Percentiles rank a stretch among this genome's conserved stretches.
Evolutionary conservation across 2,113 vertebrate species (phyloP).

Genomic region (Rhipidura dahli): DNA sequence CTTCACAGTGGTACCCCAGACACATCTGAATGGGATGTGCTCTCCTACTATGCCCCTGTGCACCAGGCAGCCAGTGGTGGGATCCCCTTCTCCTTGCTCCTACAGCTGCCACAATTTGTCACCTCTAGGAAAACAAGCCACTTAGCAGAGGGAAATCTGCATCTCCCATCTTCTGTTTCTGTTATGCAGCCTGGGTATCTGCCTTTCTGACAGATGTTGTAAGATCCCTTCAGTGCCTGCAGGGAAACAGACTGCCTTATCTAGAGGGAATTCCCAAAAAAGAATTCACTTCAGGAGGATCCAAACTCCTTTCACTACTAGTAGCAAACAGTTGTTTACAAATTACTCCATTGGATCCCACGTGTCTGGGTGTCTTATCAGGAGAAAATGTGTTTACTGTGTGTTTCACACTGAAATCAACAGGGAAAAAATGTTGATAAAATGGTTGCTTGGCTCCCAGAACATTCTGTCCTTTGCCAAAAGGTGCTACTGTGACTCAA

Average conservation of each 20-base stretch:
- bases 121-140: not conserved
- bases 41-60: not conserved
- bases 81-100: not conserved
- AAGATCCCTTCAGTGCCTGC: not conserved
- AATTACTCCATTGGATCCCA: not conserved
- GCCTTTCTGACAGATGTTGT: not conserved
- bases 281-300: not conserved
- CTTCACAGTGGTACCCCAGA: fast-evolving
- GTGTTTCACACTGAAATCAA: not conserved
- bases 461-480: not conserved
- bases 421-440: not conserved
- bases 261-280: not conserved
- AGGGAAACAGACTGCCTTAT: not conserved
- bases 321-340: not conserved
- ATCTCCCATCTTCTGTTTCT: not conserved
- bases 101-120: not conserved
- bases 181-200: not conserved
- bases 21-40: too few species aligned
- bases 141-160: not conserved
- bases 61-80: not conserved
- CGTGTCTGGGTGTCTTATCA: not conserved
- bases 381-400: not conserved
- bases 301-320: not conserved
- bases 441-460: not conserved
- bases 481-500: not conserved